Conservation (phyloP, 37 sponge, comb jelly and placozoan species). For the Corticium candelabrum region DNA sequence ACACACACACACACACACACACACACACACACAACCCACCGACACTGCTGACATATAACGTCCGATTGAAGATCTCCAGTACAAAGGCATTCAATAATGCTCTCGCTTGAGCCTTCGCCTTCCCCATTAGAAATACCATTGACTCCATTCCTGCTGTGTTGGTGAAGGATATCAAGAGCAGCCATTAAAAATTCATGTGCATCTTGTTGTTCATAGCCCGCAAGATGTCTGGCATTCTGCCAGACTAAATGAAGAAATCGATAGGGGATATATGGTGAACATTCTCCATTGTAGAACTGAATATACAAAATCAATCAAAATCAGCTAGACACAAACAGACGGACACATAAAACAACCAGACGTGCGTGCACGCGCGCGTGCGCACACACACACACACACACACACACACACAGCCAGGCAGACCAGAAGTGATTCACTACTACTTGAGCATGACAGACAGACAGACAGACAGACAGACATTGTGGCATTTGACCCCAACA, state of each 20-base stretch:
- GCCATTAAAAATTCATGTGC: slow-evolving; percentile 99
- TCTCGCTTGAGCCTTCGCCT: not conserved
- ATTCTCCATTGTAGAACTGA: slow-evolving; percentile 78
- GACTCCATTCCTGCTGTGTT: slow-evolving; percentile 25
- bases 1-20: too few relatives aligned
- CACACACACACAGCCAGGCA: not conserved
- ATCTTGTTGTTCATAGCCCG: slow-evolving; percentile 98
- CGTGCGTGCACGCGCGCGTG: not conserved
- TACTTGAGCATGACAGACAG: too few relatives aligned
- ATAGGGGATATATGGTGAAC: slow-evolving; percentile 71
- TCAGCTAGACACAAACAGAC: not conserved
- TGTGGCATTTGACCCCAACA: too few relatives aligned
- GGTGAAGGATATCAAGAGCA: slow-evolving; percentile 78
- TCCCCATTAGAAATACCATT: too few relatives aligned
- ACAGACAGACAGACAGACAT: too few relatives aligned
- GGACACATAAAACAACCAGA: not conserved
- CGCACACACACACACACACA: slow-evolving; percentile 1
- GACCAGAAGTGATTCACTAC: too few relatives aligned
- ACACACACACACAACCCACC: slow-evolving; percentile 42
- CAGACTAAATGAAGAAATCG: slow-evolving; percentile 86
- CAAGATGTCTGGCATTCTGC: slow-evolving; percentile 90
- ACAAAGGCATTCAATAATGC: slow-evolving; percentile 83
- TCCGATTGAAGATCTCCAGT: slow-evolving; percentile 86
- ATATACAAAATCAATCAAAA: slow-evolving; percentile 2
- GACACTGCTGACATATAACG: slow-evolving; percentile 69